These are phyloP conservation scores for Agriopis leucophaearia DNA, from an alignment of 2,888 invertebrate genomes.

Conservation along the genomic window DNA sequence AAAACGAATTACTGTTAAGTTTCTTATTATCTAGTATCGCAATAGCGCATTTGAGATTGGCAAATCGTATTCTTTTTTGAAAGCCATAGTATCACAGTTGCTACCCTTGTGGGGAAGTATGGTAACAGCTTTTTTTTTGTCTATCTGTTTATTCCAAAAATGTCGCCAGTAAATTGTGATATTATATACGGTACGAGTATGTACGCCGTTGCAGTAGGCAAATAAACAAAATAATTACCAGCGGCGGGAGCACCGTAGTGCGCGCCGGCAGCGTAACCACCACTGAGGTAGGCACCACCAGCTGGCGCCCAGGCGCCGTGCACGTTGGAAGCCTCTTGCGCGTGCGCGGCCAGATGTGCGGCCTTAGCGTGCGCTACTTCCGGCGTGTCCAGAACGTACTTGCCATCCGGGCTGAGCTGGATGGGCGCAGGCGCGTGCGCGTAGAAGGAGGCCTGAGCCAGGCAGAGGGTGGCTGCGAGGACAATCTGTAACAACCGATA, in stretches of 20 bases:
- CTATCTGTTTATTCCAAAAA: too few species aligned
- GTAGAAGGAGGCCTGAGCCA: slow-evolving; percentile 85
- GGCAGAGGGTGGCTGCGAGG: slow-evolving; percentile 80
- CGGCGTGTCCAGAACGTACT: slow-evolving; percentile 83
- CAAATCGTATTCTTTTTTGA: too few species aligned
- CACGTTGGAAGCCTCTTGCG: slow-evolving; percentile 77
- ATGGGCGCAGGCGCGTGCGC: slow-evolving; percentile 80
- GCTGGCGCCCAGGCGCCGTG: slow-evolving; percentile 82
- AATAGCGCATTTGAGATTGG: too few species aligned
- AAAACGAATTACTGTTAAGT: too few species aligned
- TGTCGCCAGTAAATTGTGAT: too few species aligned
- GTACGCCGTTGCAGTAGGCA: too few species aligned
- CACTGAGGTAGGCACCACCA: slow-evolving; percentile 58
- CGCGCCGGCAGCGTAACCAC: slow-evolving; percentile 63
- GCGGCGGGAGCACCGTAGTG: slow-evolving; percentile 81
- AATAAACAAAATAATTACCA: slow-evolving; percentile 58
- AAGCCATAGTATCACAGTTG: too few species aligned
- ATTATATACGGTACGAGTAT: too few species aligned
- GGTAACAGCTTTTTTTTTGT: too few species aligned
- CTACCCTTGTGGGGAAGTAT: too few species aligned
- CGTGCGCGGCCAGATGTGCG: slow-evolving; percentile 80
- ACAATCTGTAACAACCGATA: slow-evolving; percentile 69
- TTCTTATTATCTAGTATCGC: too few species aligned
- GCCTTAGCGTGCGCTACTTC: slow-evolving; percentile 84
- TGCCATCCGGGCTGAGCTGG: slow-evolving; percentile 84